Percentiles rank a stretch among this genome's conserved stretches.
Conservation (phyloP, 2,888 invertebrate species). For the Mimumesa dahlbomi region DNA sequence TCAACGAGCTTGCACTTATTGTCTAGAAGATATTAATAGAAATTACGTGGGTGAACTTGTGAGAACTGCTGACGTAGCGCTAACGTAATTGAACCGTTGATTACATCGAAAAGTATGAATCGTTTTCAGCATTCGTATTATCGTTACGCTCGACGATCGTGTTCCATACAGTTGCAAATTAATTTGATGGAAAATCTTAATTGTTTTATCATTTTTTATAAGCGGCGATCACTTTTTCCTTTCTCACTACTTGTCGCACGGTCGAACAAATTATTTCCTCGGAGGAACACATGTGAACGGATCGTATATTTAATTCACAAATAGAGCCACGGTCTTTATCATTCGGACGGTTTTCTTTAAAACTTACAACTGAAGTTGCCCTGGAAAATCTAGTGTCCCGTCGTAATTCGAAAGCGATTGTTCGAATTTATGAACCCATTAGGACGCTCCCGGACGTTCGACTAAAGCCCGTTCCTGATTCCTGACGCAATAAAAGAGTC, state of each 20-base stretch:
- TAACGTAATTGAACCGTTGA: neutral
- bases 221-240: neutral
- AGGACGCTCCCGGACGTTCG: slow-evolving; percentile 50
- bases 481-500: slow-evolving; percentile 64
- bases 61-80: neutral
- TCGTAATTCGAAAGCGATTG: slow-evolving; percentile 70
- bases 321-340: slow-evolving; percentile 48
- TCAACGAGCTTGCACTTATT: slow-evolving; percentile 35
- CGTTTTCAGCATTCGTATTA: neutral
- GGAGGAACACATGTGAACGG: neutral
- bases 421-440: slow-evolving; percentile 66
- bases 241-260: too few species aligned
- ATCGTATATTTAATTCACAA: too few species aligned
- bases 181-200: neutral
- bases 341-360: slow-evolving; percentile 37
- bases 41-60: slow-evolving; percentile 3
- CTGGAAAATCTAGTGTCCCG: slow-evolving; percentile 59
- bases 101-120: slow-evolving; percentile 1
- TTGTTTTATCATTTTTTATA: too few species aligned
- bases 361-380: slow-evolving; percentile 38
- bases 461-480: slow-evolving; percentile 60
- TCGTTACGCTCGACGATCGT: neutral
- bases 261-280: slow-evolving; percentile 19
- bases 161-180: too few species aligned
- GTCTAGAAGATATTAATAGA: slow-evolving; percentile 45